Conservation (phyloP, 2,797 vertebrate species). For the Psittacula echo region DNA sequence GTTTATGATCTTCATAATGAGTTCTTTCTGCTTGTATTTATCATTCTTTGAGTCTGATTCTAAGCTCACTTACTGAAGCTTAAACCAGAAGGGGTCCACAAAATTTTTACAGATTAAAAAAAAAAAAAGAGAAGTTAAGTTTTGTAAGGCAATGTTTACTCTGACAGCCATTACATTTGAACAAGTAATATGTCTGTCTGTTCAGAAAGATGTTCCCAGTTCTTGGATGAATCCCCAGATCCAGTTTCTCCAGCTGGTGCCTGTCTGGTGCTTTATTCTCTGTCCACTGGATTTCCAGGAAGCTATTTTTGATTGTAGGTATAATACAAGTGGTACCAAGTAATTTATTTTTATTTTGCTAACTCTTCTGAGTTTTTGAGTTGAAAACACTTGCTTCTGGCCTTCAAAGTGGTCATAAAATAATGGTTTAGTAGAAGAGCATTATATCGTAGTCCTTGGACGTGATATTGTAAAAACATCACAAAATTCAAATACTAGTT, state of each 20-base stretch:
- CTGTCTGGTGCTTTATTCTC: constrained; percentile 38
- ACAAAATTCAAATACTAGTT: background rate
- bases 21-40: background rate
- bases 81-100: background rate
- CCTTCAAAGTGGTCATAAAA: background rate
- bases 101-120: background rate
- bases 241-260: constrained; percentile 56
- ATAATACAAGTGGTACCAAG: background rate
- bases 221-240: constrained; percentile 59
- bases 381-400: background rate
- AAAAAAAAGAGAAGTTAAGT: background rate
- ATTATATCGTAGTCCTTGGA: background rate
- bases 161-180: constrained; percentile 37
- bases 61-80: background rate
- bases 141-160: constrained; percentile 44
- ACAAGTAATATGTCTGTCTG: constrained; percentile 17
- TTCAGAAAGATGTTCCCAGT: constrained; percentile 41
- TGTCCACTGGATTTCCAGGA: constrained; percentile 37
- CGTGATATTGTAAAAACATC: background rate
- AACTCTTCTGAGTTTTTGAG: background rate
- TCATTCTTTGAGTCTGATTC: background rate
- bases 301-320: background rate
- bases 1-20: background rate
- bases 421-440: background rate
- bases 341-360: background rate